A percentile compares a stretch with the other conserved stretches of the same genome.
Evolutionary conservation across 2,797 vertebrate genomes (phyloP).

Genomic region (Streptopelia turtur): DNA sequence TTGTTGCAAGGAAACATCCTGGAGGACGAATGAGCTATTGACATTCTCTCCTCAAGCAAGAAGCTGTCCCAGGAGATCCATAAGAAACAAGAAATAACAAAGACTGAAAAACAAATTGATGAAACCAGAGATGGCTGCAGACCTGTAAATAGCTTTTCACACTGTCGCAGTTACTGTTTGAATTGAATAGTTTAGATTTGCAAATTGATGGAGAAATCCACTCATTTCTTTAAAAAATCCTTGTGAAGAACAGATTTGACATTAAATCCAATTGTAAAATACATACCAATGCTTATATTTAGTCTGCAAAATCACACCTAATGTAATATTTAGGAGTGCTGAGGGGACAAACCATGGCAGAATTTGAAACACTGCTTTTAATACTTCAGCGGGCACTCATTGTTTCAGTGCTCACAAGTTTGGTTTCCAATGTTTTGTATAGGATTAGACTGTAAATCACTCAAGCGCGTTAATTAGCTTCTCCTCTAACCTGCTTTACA

Average conservation of each 20-base stretch:
- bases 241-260: constrained; percentile 28
- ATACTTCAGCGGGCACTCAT: constrained; percentile 52
- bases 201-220: constrained; percentile 70
- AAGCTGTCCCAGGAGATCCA: constrained; percentile 77
- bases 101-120: constrained; percentile 80
- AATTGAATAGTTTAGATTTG: constrained; percentile 71
- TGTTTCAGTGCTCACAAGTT: constrained; percentile 52
- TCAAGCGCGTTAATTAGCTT: constrained; percentile 73
- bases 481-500: constrained; percentile 70
- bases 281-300: constrained; percentile 5
- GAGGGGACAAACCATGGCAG: not conserved
- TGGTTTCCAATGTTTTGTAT: constrained; percentile 64
- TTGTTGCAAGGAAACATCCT: constrained; percentile 71
- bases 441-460: constrained; percentile 71
- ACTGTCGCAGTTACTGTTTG: constrained; percentile 47
- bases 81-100: constrained; percentile 77
- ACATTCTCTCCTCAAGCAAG: constrained; percentile 78
- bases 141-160: constrained; percentile 75
- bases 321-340: not conserved
- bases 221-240: constrained; percentile 52
- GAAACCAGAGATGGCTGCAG: constrained; percentile 76
- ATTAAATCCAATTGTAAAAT: constrained; percentile 52
- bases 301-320: not conserved
- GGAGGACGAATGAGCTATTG: constrained; percentile 77
- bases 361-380: constrained; percentile 43